Evolutionary conservation across 2,797 vertebrate genomes (phyloP).

Genomic region (Lutjanus campechanus): DNA sequence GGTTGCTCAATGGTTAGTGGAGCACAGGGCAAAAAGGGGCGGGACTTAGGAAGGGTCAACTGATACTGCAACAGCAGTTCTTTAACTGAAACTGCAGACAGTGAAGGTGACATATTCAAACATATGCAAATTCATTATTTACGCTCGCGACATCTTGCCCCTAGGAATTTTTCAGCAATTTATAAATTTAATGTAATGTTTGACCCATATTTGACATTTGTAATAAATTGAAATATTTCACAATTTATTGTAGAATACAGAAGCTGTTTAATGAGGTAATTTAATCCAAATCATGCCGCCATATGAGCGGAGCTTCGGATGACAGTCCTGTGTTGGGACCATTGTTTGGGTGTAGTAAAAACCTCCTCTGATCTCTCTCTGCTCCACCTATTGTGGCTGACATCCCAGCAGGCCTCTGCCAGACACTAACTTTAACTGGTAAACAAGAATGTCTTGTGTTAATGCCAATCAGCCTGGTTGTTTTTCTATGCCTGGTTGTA

Average conservation of each 20-base stretch:
- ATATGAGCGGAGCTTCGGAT: background rate
- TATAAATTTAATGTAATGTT: background rate
- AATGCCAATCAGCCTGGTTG: conserved; percentile 12
- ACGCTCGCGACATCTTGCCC: background rate
- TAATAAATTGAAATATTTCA: background rate
- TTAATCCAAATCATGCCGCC: background rate
- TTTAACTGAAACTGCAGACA: background rate
- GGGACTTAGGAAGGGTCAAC: no score
- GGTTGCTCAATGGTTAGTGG: no score
- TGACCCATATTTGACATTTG: background rate
- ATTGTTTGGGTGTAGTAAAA: background rate
- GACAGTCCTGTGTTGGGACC: background rate
- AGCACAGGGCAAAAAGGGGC: no score
- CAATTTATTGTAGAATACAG: background rate
- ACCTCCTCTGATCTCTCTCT: background rate
- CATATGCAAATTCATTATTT: background rate
- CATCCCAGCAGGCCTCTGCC: background rate
- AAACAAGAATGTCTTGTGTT: conserved; percentile 14
- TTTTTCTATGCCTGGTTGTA: conserved; percentile 10
- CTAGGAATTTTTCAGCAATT: background rate
- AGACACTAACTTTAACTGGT: conserved; percentile 8
- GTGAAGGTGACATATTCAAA: background rate
- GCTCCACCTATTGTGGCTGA: background rate
- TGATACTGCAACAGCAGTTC: no score
- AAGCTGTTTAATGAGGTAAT: background rate